Evolutionary conservation across 2,888 invertebrate species (phyloP).

Genomic region (Folsomia candida): DNA sequence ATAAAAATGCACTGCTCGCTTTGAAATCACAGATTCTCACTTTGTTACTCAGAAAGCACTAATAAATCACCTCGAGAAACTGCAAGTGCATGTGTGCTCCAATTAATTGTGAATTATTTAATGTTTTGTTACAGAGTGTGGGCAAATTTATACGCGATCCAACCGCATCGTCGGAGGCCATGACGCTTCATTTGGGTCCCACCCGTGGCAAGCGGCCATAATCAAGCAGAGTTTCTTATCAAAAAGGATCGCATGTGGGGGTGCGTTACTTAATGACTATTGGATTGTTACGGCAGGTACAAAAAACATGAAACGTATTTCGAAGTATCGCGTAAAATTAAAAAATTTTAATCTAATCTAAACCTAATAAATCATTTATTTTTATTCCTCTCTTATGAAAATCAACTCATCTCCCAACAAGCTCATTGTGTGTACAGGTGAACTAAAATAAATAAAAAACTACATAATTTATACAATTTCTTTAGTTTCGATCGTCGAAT

Average conservation of each 20-base stretch:
- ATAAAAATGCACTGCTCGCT: too few species aligned
- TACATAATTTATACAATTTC: too few species aligned
- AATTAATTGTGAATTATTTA: too few species aligned
- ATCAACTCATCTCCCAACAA: conserved; percentile 27
- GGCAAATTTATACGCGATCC: conserved; percentile 79
- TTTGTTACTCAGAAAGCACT: too few species aligned
- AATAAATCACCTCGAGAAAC: too few species aligned
- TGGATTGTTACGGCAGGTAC: conserved; percentile 80
- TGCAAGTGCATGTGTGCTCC: too few species aligned
- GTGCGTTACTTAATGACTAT: conserved; percentile 80
- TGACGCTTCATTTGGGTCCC: conserved; percentile 72
- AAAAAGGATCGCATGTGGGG: conserved; percentile 87
- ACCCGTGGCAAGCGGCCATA: conserved; percentile 91
- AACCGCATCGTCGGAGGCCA: conserved; percentile 85
- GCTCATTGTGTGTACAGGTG: conserved; percentile 77
- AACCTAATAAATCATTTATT: too few species aligned
- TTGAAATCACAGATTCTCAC: too few species aligned
- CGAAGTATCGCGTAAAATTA: too few species aligned
- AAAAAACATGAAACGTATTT: conserved; percentile 2
- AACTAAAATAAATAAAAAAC: conserved; percentile 57
- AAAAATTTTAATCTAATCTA: too few species aligned
- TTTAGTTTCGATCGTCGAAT: too few species aligned
- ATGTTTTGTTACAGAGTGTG: conserved; percentile 86
- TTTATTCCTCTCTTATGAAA: too few species aligned
- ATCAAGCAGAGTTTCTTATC: conserved; percentile 87